Base-by-base conservation (phyloP, 2,888 invertebrate genomes). In the Epirrhoe tristata region DNA sequence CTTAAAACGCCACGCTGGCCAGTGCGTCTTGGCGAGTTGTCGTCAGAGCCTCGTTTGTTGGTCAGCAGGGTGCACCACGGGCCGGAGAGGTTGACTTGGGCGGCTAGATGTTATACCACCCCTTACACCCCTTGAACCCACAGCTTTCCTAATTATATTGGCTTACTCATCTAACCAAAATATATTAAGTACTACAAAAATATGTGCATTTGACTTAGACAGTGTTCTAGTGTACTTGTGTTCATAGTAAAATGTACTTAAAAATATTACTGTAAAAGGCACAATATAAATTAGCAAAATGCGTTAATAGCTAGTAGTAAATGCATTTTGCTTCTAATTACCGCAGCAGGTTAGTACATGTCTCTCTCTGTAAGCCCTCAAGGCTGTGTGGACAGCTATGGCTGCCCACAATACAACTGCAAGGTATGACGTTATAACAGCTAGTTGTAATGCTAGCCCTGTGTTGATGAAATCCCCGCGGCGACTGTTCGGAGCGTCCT, bases 401-500 rank as follows among this genome's bases (percentile, higher is more conserved):
- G 81, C 72, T 24, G 94, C 78, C 95, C 96, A 96, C 34, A 93
- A 74, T 0, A 88, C 85, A 0, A 95, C 94, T 31, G 94, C 93
- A 0, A 95, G 69, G 96, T 96, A 96, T 0, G 96, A 93, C 0
- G 95, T 86, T 12, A 94, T 79, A 7, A 97, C 85, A 0, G 96
- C 95, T 32, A 97, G 79, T 64, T 96, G 95, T 59, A 97, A 89
- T 10, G 96, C 94, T 4, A 95, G 81, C 0, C 96, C 96, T 0
- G 97, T 97, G 80, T 97, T 96, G 50, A 97, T 97, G 71, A 94
- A 94, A 57, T 95, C 95, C 8, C 95, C 95, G 43, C 95, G 94
- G 31, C 95, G 92, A 74, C 95, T 94, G 72, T 95, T 95, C 58
- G 94, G 95, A 0, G 95, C 93, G 74, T 96, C 96, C 58, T 96